Evolutionary conservation across 1,140 invertebrate genomes (phyloP), one percentile per base, ranked within the genome.

Genomic region (Dinothrombium tinctorium): DNA sequence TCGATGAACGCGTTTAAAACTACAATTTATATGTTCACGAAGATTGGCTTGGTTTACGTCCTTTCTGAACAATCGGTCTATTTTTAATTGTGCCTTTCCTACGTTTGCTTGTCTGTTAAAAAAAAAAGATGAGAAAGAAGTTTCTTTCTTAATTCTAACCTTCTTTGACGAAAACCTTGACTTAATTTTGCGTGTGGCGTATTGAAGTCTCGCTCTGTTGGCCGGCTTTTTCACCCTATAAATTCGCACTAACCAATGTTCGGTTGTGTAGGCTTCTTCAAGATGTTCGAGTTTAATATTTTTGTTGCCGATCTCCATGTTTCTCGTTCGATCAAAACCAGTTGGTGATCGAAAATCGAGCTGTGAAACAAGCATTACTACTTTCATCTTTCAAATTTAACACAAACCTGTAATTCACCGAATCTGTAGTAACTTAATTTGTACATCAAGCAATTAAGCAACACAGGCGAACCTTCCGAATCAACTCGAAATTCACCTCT

Each of bases 401-500:
- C 5, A 33, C 49, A 48, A 51, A 81, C 71, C 59, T 76, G 76
- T 29, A 90, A 60, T 53, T 89, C 78, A 6, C 84, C 87, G 66
- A 87, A 99, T 54, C 84, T 68, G 63, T 94, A 98, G 61, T 98
- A 99, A 53, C 84, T 87, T 49, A 99, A 61, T 66, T 96, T 98
- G 61, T 98, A 98, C 94, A 99, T 98, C 26, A 98, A 67, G 63
- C 83, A 96, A 61, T 98, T 96, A 25, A 98, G 65, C 49, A 99
- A 68, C 9, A 80, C 87, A 35, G 80, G 77, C 1, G 90, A 82
- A 4, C 83, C 92, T 57, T 87, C 81, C 0, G 74, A 66, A 59
- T 96, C 90, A 22, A 98, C 79, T 41, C 89, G 63, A 56, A 96
- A 99, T 64, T 98, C 92, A 21, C 94, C 92, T 52, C 81, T 69